A percentile compares a stretch with the other conserved stretches of the same genome.
phyloP scores from a whole-genome alignment of 2,113 vertebrate genomes.

The Coryphaenoides rupestris region DNA sequence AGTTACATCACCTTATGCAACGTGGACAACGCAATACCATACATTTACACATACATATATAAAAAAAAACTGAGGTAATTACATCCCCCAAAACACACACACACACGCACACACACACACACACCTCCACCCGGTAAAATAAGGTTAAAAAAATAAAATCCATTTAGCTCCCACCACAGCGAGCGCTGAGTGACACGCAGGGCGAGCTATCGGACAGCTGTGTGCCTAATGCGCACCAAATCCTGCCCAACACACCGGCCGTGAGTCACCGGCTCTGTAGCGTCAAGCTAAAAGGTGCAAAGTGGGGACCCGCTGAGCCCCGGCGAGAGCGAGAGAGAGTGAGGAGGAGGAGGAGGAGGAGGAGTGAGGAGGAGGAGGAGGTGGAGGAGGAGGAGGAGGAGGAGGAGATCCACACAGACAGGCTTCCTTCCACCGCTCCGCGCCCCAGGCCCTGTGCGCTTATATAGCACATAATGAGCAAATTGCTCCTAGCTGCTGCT shows the following conservation, averaged over 20 bases:
- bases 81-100: no score
- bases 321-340: background rate
- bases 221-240: no score
- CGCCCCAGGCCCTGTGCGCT: slow-evolving; percentile 62
- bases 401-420: slow-evolving; percentile 55
- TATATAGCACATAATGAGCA: slow-evolving; percentile 70
- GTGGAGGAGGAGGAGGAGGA: slow-evolving; percentile 51
- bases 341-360: slow-evolving; percentile 20
- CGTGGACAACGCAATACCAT: no score
- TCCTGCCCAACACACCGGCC: background rate
- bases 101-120: no score
- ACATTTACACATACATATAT: no score
- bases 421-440: slow-evolving; percentile 61
- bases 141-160: no score
- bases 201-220: no score
- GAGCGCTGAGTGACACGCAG: no score
- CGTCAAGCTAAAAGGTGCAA: slow-evolving; percentile 21
- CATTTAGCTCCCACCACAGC: no score
- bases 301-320: slow-evolving; percentile 47
- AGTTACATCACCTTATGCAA: no score
- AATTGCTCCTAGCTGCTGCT: slow-evolving; percentile 72
- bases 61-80: no score
- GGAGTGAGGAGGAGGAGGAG: slow-evolving; percentile 48
- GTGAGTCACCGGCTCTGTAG: slow-evolving; percentile 6
- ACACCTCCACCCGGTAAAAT: no score